These are phyloP conservation scores for Caenorhabditis zanzibari DNA, from an alignment of 2,888 invertebrate species.

Conservation along the genomic window DNA sequence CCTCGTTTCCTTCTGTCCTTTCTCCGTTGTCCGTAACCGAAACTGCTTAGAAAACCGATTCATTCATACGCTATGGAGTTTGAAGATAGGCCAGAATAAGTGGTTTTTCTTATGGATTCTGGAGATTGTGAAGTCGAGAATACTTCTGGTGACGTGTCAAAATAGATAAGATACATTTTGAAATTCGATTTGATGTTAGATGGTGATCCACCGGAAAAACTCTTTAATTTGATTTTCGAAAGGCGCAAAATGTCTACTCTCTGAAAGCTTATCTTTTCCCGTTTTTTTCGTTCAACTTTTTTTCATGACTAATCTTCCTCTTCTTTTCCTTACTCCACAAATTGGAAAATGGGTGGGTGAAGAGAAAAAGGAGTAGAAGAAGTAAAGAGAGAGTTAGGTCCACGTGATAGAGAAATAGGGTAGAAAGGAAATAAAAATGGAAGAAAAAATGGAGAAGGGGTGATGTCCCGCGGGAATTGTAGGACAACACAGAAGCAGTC, in stretches of 20 bases:
- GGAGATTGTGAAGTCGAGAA: not conserved
- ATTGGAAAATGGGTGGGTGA: slow-evolving; percentile 3
- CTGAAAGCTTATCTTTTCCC: slow-evolving; percentile 23
- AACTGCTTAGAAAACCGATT: slow-evolving; percentile 25
- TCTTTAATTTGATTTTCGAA: slow-evolving; percentile 34
- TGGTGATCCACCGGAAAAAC: slow-evolving; percentile 36
- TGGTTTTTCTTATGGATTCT: not conserved
- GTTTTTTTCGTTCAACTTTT: slow-evolving; percentile 32
- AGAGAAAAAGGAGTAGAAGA: not conserved
- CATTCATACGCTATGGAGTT: slow-evolving; percentile 42
- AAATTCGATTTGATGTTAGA: slow-evolving; percentile 21
- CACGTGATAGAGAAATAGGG: slow-evolving; percentile 30
- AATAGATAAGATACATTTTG: slow-evolving; percentile 19
- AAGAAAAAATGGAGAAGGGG: slow-evolving; percentile 13
- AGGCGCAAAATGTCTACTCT: slow-evolving; percentile 6
- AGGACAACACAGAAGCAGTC: slow-evolving; percentile 27
- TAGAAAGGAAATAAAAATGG: slow-evolving; percentile 19
- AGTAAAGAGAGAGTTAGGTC: slow-evolving; percentile 11
- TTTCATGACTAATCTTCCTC: slow-evolving; percentile 12
- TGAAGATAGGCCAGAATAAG: slow-evolving; percentile 3
- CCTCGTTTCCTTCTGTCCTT: slow-evolving; percentile 15
- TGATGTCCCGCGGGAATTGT: slow-evolving; percentile 46
- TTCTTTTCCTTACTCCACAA: not conserved
- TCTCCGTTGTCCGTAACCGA: slow-evolving; percentile 26
- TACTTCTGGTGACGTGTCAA: slow-evolving; percentile 10